phyloP scores from a whole-genome alignment of 1,140 invertebrate species.

The Hyposmocoma kahamanoa region DNA sequence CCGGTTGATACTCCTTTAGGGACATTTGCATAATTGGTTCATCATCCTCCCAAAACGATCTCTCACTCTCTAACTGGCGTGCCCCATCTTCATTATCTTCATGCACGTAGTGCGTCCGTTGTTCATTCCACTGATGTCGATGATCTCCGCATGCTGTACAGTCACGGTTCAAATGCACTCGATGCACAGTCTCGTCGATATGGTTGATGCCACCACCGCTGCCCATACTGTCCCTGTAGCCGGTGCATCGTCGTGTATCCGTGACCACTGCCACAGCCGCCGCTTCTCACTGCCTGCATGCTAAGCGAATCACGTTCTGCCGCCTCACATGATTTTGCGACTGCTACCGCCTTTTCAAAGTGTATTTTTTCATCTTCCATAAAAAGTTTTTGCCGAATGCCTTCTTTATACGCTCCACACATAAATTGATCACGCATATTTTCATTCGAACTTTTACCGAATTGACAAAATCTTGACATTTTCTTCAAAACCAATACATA shows the following conservation, averaged over 20 bases:
- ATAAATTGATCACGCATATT: constrained; percentile 9
- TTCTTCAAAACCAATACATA: constrained; percentile 4
- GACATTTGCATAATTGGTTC: constrained; percentile 4
- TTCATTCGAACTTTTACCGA: neutral
- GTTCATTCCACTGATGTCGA: neutral
- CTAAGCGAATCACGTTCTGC: constrained; percentile 4
- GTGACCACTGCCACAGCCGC: neutral
- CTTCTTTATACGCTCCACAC: constrained; percentile 4
- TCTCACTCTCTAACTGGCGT: no score
- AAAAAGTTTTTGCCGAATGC: neutral
- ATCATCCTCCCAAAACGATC: no score
- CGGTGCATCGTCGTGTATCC: neutral
- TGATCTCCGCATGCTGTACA: neutral
- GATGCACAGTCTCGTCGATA: neutral
- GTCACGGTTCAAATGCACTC: neutral
- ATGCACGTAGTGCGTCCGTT: no score
- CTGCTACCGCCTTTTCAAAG: constrained; percentile 2
- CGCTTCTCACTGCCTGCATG: neutral
- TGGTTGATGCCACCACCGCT: neutral
- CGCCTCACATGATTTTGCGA: constrained; percentile 1
- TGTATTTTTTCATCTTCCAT: neutral
- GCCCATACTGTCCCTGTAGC: neutral
- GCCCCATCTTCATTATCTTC: no score
- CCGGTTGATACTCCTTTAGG: constrained; percentile 3
- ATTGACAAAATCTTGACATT: constrained; percentile 1